Evolutionary conservation across 2,113 vertebrate genomes (phyloP), one percentile per base, ranked within the genome.

Genomic region (Eudyptes chrysolophus): DNA sequence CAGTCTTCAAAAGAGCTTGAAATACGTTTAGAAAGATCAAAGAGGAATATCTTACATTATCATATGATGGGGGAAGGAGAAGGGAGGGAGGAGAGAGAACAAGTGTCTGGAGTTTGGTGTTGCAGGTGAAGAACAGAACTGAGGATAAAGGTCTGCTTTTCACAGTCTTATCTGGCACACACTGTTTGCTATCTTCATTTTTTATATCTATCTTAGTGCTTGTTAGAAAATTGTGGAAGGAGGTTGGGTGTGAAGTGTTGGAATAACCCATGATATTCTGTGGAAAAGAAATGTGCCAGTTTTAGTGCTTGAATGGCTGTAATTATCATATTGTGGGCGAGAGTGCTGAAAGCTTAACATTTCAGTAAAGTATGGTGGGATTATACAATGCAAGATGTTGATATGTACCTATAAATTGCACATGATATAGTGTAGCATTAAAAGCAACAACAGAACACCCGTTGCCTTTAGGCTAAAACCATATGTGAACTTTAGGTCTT

Each of bases 261-360:
- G 91, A 96, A 89, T 92, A 97, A 97, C 88, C 87, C 69, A 77
- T 96, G 88, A 96, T 95, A 92, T 94, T 95, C 84, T 75, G 85
- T 84, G 62, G 74, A 94, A 92, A 82, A 90, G 75, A 84, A 85
- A 94, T 92, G 77, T 97, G 95, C 89, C 93, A 96, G 57, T 94
- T 97, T 92, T 95, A 94, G 90, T 89, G 68, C 75, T 81, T 94
- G 86, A 95, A 95, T 95, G 84, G 26, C 52, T 95, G 74, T 95
- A 95, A 97, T 97, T 97, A 97, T 49, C 93, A 95, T 96, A 92
- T 44, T 92, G 94, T 97, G 84, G 97, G 97, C 68, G 96, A 90
- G 65, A 94, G 97, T 96, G 94, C 94, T 97, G 97, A 97, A 97
- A 97, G 95, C 94, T 92, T 95, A 96, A 97, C 93, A 97, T 97